phyloP scores from a whole-genome alignment of 2,797 vertebrate genomes.

The Xiphophorus birchmanni region DNA sequence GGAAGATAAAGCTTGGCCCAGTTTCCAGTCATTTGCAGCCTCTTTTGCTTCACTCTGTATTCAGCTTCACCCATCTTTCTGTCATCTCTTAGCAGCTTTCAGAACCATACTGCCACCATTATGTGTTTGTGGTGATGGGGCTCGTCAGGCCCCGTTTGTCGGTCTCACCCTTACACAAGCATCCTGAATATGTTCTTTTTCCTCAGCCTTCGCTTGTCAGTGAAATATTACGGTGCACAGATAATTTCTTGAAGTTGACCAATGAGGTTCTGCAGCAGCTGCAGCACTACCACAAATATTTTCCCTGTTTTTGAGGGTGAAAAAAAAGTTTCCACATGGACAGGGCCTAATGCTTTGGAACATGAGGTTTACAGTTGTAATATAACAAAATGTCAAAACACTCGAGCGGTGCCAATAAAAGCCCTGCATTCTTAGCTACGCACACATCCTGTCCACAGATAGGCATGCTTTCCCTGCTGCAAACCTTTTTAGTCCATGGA shows the following conservation, averaged over 20 bases:
- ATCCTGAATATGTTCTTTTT: neutral
- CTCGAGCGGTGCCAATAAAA: neutral
- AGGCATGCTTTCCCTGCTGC: neutral
- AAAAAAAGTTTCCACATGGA: neutral
- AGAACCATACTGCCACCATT: neutral
- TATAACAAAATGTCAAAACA: neutral
- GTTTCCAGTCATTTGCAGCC: neutral
- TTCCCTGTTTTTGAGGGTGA: neutral
- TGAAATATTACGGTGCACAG: neutral
- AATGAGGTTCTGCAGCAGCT: neutral
- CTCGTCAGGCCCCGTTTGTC: neutral
- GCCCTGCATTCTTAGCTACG: neutral
- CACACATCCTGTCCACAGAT: conserved; percentile 7
- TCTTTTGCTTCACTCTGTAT: neutral
- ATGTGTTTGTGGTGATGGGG: neutral
- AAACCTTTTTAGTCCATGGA: neutral
- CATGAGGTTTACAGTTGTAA: neutral
- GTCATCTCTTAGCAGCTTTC: neutral
- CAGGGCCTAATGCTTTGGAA: neutral
- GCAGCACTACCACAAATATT: neutral
- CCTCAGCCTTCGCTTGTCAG: neutral
- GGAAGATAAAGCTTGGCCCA: neutral
- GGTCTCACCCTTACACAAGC: neutral
- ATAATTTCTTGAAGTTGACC: neutral
- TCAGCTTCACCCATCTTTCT: neutral